Base-by-base conservation (phyloP, 2,113 vertebrate genomes). In the Poicephalus meyeri region DNA sequence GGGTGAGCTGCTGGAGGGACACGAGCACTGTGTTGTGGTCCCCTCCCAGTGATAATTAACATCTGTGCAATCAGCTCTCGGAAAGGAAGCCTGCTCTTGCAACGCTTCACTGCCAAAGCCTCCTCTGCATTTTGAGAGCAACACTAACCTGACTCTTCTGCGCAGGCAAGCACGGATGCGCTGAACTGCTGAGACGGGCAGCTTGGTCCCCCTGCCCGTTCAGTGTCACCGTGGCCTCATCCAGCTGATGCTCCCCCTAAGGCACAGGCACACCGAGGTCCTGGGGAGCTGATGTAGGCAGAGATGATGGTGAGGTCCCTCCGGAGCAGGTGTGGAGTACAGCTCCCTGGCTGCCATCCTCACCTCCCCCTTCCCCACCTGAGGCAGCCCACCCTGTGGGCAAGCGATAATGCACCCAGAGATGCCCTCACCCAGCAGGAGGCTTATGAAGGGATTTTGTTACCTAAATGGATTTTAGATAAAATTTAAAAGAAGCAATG, bases 1-100 rank as follows among this genome's bases (percentile, higher is more conserved):
- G 14, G 2, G 19, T 1, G 12, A 42, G 49, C 6, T 19, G 41
- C 28, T 19, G 70, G 41, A 41, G 42, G 41, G 23, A 39, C 1
- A 4, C 0, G 19, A 31, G 60, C 10, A 1, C 11, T 1, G 2
- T 9, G 10, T 11, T 4, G 1, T 9, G 18, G n/a, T 28, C 24
- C 55, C 35, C 49, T 16, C 18, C 11, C 58, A 9, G 16, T 14
- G 35, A 35, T 37, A 60, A 53, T 52, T 47, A 63, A 25, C 3
- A 13, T 6, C 31, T 37, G 3, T 21, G 13, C 41, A 78, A 86
- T 29, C 18, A 39, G n/a, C 28, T 82, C 37, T 47, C 1, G 0
- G 11, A 19, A 61, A 69, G 44, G 31, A 18, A 77, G 37, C n/a
- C 28, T 68, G 1, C 29, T 50, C 18, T 24, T 52, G 23, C 25